Conservation (phyloP, 2,113 vertebrate species). For the Eulemur macaco region DNA sequence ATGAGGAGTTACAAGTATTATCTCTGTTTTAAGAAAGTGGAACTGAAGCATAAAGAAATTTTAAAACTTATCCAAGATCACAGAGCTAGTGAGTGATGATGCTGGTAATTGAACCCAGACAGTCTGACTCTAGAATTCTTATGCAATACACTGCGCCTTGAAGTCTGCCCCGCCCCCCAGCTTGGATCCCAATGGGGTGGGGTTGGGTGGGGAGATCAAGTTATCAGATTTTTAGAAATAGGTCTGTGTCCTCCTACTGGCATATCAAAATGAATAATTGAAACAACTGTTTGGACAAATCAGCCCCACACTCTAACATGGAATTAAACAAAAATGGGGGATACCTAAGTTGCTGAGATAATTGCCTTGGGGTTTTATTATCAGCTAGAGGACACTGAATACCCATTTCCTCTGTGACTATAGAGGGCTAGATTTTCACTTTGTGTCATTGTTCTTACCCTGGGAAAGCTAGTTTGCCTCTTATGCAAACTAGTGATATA, state of each 20-base stretch:
- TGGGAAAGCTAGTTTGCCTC: neutral
- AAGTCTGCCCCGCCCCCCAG: neutral
- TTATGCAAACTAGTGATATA: neutral
- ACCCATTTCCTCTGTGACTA: neutral
- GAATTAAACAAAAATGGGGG: neutral
- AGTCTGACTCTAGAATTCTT: neutral
- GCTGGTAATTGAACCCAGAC: neutral
- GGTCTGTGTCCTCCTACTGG: neutral
- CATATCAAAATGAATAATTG: neutral
- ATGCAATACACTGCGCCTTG: neutral
- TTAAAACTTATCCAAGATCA: neutral
- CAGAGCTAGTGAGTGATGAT: neutral
- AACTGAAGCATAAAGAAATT: constrained; percentile 18
- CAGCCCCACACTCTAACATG: neutral
- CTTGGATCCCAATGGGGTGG: neutral
- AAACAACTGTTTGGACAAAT: neutral
- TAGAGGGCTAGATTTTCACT: neutral
- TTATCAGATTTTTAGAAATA: neutral
- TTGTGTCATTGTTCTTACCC: neutral
- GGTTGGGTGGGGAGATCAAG: neutral
- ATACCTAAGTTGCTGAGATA: neutral
- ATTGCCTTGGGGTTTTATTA: neutral
- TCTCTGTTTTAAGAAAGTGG: constrained; percentile 4
- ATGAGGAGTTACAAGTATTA: neutral
- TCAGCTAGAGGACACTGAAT: neutral